phyloP scores from a whole-genome alignment of 2,888 invertebrate species.

The Lasioglossum villosulum region DNA sequence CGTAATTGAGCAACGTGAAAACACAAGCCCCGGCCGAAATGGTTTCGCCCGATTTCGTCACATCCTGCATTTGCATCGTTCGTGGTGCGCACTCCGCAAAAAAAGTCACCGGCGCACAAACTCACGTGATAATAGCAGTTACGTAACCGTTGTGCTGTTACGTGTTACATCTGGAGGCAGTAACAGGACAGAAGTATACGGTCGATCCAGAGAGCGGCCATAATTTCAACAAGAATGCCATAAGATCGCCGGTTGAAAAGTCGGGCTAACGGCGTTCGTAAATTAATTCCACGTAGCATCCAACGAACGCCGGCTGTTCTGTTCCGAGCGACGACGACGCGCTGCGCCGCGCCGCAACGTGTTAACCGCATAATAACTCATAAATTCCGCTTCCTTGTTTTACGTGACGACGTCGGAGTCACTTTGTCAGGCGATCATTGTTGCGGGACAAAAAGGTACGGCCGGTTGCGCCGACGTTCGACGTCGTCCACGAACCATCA shows the following conservation, averaged over 20 bases:
- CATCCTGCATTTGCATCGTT: not conserved
- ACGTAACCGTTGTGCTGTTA: constrained; percentile 36
- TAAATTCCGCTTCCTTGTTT: constrained; percentile 69
- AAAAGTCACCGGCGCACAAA: not conserved
- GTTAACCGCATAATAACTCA: constrained; percentile 55
- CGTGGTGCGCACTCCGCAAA: not conserved
- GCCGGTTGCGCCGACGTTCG: not conserved
- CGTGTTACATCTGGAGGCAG: constrained; percentile 19
- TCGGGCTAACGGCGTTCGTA: constrained; percentile 35
- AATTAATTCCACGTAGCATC: constrained; percentile 56
- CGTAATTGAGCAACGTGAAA: not conserved
- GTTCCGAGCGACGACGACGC: constrained; percentile 11
- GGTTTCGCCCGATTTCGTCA: not conserved
- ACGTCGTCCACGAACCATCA: constrained; percentile 4
- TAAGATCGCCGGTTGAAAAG: constrained; percentile 31
- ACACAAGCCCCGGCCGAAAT: not conserved
- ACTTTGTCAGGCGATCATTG: constrained; percentile 65
- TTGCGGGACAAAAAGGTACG: constrained; percentile 14
- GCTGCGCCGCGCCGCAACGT: constrained; percentile 21
- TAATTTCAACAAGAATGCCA: constrained; percentile 40
- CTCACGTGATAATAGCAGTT: constrained; percentile 34
- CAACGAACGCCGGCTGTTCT: constrained; percentile 29
- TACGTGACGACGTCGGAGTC: constrained; percentile 47
- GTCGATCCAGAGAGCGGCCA: not conserved
- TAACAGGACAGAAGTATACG: not conserved